Evolutionary conservation across 2,888 invertebrate species (phyloP), one percentile per base, ranked within the genome.

Genomic region (Drosophila aldrichi): DNA sequence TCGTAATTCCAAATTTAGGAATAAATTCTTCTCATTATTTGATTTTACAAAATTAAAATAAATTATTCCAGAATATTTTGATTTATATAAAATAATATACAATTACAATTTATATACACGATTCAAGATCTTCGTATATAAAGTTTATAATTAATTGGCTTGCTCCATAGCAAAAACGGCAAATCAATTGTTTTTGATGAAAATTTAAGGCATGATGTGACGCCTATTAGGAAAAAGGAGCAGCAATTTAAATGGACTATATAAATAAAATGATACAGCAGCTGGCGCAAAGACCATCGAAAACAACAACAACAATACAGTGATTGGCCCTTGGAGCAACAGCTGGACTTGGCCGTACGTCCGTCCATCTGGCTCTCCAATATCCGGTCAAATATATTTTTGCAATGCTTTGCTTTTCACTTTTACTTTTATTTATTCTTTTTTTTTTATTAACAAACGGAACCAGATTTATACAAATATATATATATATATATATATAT

Each of bases 351-450:
- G 29, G 52, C 36, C 9, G 43, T 46, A 8, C 25, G 5, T 10
- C 16, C 9, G 43, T 38, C 44, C 36, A 14, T 14, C 36, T 6
- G 6, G 14, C 18, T 25, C 60, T 36, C n/a, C 60, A 63, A 73
- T 60, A 68, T 72, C 38, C 59, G 43, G 41, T 40, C 48, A 41
- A 69, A 62, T 62, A 62, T 62, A 41, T 68, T 48, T 65, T 55
- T 74, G 55, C 38, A 12, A 14, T 43, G 57, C 38, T 65, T 56
- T 61, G 54, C 44, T 29, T 60, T 74, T 57, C 34, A 52, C 36
- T 52, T 49, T 16, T 16, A 43, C n/a, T 59, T 55, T n/a, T 29
- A 12, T 36, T 38, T 1, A 22, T 25, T 48, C 29, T 48, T 44
- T 38, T 1, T 44, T 25, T 48, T 48, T 48, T 44, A 55, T 57